Base-by-base conservation (phyloP, 2,797 vertebrate genomes). In the Cyprinodon diabolis region DNA sequence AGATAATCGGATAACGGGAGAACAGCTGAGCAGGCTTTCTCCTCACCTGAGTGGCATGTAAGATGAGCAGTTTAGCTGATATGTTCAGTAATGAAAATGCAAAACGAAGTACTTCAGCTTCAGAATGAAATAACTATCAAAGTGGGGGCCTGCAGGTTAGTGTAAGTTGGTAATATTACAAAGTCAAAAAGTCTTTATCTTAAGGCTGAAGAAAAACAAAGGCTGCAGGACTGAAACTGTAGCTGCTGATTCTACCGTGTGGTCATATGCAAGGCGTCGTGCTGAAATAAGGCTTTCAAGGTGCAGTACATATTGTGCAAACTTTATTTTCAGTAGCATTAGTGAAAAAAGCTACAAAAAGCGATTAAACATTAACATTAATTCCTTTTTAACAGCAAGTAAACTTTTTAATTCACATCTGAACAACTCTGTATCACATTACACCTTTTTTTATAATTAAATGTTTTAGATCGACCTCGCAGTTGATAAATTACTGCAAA, bases 1-100 rank as follows among this genome's bases (percentile, higher is more conserved):
- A 73, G 88, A 89, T 92, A 90, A 93, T 92, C 76, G 12, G 80
- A 88, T 92, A 86, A 92, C 82, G 80, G 63, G 83, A 66, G 74
- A 81, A 72, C 35, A 76, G 87, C 91, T 80, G 86, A 90, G 85
- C 70, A 40, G 80, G 83, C 84, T 72, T 82, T 87, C 81, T 83
- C 74, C 67, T 79, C 66, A 74, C 55, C 63, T 0, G 69, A 85
- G 83, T 55, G 58, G 56, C 13, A 4, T 70, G 93, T 92, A 94
- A 93, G 84, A 88, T 69, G 91, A 93, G 93, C 45, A 81, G 81
- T 69, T n/a, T 60, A 80, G 66, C 86, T 86, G 72, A 72, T 77
- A 71, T 47, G n/a, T 66, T 76, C 56, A 83, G 76, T 86, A 80
- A 85, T 77, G 71, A 80, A 75, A 78, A 67, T 25, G 69, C 48